Base-by-base conservation (phyloP, 2,888 invertebrate genomes). In the Tenthredo amoena region DNA sequence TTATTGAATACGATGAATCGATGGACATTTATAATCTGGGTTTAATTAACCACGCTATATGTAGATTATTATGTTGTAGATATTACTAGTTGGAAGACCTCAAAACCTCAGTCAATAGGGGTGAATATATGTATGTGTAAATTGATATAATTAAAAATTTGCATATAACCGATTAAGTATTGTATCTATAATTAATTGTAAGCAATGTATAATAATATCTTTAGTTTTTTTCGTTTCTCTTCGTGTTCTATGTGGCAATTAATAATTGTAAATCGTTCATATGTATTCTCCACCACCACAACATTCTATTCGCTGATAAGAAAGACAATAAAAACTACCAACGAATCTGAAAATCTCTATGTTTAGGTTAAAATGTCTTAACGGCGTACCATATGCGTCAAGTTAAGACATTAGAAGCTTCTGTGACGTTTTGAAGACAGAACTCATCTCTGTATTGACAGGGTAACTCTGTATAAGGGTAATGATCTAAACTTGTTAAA, bases 301-400 rank as follows among this genome's bases (percentile, higher is more conserved):
- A 18, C 34, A 68, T 34, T 34, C 34, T 34, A 34, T 68, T 18
- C 18, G 34, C 15, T 34, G 34, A 68, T 68, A 68, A 68, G 15
- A 68, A n/a, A 21, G 40, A 74, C 43, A 74, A 74, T 74, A 74
- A 74, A 74, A 74, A 74, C 37, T 15, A 74, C 40, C 72, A 43
- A 21, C 12, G n/a, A 21, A 43, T 26, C 43, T 21, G 72, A 74
- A 43, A 43, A 74, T 7, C 72, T 74, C 21, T 43, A 21, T 37
- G 18, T 26, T 26, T 21, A 21, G 18, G 15, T 68, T 62, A 12
- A 62, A 9, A 62, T 12, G 62, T 62, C 26, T 26, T 31, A 31
- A 21, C 21, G n/a, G n/a, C n/a, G 21, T 9, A 7, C 58, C 18
- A 9, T 7, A 21, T 21, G 58, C 21, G 9, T 21, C n/a, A 5